phyloP scores from a whole-genome alignment of 2,113 vertebrate species.

The Gopherus evgoodei region DNA sequence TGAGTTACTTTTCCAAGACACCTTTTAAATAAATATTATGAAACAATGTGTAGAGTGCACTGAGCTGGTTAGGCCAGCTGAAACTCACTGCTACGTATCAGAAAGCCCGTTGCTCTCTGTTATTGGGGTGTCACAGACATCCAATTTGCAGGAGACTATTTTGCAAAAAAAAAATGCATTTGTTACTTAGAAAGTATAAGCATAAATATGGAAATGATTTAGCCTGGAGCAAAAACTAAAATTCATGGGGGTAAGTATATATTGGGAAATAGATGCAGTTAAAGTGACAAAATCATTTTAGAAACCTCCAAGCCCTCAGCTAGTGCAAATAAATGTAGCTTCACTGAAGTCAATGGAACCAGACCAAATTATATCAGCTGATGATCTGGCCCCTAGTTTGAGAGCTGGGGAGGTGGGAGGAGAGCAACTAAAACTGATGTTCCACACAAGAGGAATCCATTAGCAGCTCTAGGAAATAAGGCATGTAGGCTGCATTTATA shows the following conservation, averaged over 20 bases:
- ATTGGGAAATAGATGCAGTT: background rate
- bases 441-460: conserved; percentile 4
- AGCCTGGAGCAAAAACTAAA: conserved; percentile 33
- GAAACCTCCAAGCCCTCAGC: background rate
- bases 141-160: background rate
- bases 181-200: background rate
- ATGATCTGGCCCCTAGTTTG: background rate
- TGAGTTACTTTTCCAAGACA: too few relatives aligned
- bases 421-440: background rate
- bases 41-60: too few relatives aligned
- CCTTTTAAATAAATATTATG: too few relatives aligned
- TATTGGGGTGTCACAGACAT: background rate
- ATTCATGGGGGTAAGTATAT: conserved; percentile 21
- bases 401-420: background rate
- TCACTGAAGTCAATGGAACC: background rate
- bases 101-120: too few relatives aligned
- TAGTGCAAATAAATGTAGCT: background rate
- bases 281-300: conserved; percentile 19
- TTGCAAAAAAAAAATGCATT: background rate
- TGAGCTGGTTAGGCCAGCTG: too few relatives aligned
- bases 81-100: too few relatives aligned
- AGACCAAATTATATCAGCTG: background rate
- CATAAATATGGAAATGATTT: conserved; percentile 15
- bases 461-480: conserved; percentile 27
- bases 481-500: background rate